These are phyloP conservation scores for Paramuricea clavata DNA, from an alignment of 92 coral and sea anemone genomes.

Conservation along the genomic window DNA sequence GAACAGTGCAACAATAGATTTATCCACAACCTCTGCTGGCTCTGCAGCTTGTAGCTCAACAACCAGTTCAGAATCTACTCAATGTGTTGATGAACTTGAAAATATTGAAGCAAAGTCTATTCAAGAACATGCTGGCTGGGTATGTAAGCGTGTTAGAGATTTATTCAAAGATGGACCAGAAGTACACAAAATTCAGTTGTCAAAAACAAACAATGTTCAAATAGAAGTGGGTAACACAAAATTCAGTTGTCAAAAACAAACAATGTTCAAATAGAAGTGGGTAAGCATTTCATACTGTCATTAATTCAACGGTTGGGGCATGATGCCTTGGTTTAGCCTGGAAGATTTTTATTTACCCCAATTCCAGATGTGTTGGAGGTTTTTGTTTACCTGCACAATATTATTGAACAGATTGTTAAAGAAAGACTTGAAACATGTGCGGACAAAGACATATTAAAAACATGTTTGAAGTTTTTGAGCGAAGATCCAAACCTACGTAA, in stretches of 20 bases:
- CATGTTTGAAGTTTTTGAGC: not conserved
- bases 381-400: constrained; percentile 1
- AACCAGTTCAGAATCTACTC: not conserved
- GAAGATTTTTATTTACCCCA: constrained; percentile 7
- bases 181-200: constrained; percentile 12
- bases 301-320: not conserved
- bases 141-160: constrained; percentile 19
- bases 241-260: constrained; percentile 13
- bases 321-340: not conserved
- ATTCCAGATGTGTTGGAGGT: constrained; percentile 12
- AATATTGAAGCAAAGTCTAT: constrained; percentile 31
- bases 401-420: not conserved
- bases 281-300: constrained; percentile 2
- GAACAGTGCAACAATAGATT: not conserved
- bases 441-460: constrained; percentile 18
- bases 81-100: not conserved
- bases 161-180: constrained; percentile 6
- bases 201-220: not conserved
- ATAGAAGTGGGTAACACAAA: constrained; percentile 16
- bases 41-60: not conserved
- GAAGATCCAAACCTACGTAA: not conserved
- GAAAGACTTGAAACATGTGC: not conserved
- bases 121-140: constrained; percentile 52
- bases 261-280: not conserved
- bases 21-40: not conserved